phyloP scores from a whole-genome alignment of 2,113 vertebrate species.

The Butastur rufipennis region DNA sequence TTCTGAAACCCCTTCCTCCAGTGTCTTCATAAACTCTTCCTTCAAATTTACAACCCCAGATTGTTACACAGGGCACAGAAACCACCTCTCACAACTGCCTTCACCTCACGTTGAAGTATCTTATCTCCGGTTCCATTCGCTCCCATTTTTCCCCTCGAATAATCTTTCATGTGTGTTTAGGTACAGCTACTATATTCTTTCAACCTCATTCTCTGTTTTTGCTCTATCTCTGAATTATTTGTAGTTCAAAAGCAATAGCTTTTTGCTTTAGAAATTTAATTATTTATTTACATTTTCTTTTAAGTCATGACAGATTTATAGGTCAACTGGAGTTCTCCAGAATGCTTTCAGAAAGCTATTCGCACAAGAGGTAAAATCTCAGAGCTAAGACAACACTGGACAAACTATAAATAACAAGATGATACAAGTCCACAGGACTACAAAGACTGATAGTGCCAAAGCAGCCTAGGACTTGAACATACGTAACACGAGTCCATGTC shows the following conservation, averaged over 20 bases:
- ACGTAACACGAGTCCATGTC: neutral
- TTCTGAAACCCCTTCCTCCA: neutral
- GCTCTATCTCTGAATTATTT: neutral
- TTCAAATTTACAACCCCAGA: neutral
- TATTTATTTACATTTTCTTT: neutral
- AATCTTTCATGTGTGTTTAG: neutral
- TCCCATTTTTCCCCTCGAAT: neutral
- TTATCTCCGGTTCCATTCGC: neutral
- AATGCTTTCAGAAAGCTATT: neutral
- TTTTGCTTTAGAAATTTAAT: neutral
- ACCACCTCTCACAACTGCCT: neutral
- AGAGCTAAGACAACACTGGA: neutral
- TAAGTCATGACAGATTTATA: neutral
- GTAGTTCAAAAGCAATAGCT: neutral
- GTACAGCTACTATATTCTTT: neutral
- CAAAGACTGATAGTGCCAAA: neutral
- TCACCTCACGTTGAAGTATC: neutral
- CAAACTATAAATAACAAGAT: neutral
- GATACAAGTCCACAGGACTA: neutral
- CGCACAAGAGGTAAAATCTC: neutral
- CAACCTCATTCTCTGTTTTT: neutral
- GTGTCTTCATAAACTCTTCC: neutral
- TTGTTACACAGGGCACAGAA: neutral
- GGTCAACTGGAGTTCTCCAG: neutral
- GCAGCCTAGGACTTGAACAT: neutral